phyloP scores from a whole-genome alignment of 1,140 invertebrate species.

The Drosophila punjabiensis region DNA sequence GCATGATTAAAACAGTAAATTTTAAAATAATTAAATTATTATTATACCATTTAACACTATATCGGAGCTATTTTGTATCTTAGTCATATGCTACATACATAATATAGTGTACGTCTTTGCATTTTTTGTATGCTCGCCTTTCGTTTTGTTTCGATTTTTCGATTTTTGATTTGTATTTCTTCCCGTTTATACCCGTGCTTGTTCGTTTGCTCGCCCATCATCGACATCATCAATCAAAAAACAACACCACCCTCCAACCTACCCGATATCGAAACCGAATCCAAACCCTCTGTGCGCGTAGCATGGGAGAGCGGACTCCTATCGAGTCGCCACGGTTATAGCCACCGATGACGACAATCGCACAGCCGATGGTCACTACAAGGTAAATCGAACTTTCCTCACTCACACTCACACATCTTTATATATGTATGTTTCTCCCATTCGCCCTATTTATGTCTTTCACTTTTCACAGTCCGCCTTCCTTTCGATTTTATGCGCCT shows the following conservation, averaged over 20 bases:
- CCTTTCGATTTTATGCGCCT: constrained; percentile 20
- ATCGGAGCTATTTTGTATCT: constrained; percentile 5
- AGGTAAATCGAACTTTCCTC: constrained; percentile 88
- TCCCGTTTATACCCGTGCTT: constrained; percentile 33
- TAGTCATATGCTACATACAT: constrained; percentile 19
- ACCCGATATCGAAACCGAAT: constrained; percentile 11
- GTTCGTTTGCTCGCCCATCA: constrained; percentile 56
- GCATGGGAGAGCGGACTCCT: constrained; percentile 97
- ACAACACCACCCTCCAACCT: constrained; percentile 51
- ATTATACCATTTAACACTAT: constrained; percentile 13
- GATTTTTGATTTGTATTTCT: constrained; percentile 69
- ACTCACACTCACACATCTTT: constrained; percentile 24
- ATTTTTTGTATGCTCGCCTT: constrained; percentile 49
- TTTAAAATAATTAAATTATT: constrained; percentile 5
- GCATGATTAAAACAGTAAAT: not conserved
- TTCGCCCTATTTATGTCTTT: constrained; percentile 49
- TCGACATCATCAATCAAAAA: constrained; percentile 75
- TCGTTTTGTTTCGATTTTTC: constrained; percentile 53
- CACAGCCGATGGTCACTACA: constrained; percentile 96
- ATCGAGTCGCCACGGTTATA: constrained; percentile 95
- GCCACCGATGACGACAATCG: constrained; percentile 96
- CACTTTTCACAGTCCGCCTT: constrained; percentile 25
- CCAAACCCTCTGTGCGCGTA: constrained; percentile 90
- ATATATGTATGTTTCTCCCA: constrained; percentile 8
- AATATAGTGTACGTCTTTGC: constrained; percentile 38